A percentile compares a stretch with the other conserved stretches of the same genome.
These are phyloP conservation scores for Laspeyria flexula DNA, from an alignment of 2,888 invertebrate species.

Conservation along the genomic window DNA sequence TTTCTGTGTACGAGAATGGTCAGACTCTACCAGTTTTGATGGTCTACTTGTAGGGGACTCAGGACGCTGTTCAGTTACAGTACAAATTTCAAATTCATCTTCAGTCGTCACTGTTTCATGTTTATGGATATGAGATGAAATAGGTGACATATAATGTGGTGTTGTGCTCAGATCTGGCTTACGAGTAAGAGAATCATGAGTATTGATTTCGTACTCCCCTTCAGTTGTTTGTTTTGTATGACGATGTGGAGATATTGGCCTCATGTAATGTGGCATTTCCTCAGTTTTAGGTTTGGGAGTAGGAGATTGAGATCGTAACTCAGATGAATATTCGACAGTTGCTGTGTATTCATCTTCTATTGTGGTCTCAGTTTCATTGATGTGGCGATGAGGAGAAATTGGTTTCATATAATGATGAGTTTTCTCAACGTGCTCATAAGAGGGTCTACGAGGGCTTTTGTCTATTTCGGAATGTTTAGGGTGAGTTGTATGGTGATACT, in stretches of 20 bases:
- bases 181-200: conserved; percentile 1
- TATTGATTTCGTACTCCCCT: not conserved
- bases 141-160: conserved; percentile 26
- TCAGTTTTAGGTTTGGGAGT: conserved; percentile 1
- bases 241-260: not conserved
- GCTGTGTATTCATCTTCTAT: conserved; percentile 2
- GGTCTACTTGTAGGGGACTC: no score
- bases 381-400: conserved; percentile 3
- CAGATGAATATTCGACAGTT: not conserved
- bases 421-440: not conserved
- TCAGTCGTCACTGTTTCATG: conserved; percentile 28
- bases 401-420: conserved; percentile 9
- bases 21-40: no score
- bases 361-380: conserved; percentile 1
- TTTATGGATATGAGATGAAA: conserved; percentile 31
- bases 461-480: conserved; percentile 4
- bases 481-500: not conserved
- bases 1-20: no score
- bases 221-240: conserved; percentile 14
- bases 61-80: no score
- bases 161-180: conserved; percentile 18
- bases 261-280: conserved; percentile 15
- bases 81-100: conserved; percentile 28
- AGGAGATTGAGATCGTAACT: conserved; percentile 7
- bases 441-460: no score